A percentile compares a stretch with the other conserved stretches of the same genome.
Conservation (phyloP, 2,797 vertebrate species). For the Zalophus californianus region DNA sequence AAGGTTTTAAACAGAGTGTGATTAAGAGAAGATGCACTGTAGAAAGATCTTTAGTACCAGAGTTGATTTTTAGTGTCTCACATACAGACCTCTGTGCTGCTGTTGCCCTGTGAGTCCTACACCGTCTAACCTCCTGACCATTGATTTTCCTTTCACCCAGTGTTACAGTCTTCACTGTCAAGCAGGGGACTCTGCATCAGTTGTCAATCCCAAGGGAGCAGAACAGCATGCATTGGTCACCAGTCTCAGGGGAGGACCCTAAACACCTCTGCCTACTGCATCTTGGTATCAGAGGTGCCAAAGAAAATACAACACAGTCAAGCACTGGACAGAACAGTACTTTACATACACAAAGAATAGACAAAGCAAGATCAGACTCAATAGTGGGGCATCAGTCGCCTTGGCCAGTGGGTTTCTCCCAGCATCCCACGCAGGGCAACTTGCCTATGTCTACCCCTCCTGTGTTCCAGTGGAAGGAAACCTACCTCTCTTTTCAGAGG, state of each 20-base stretch:
- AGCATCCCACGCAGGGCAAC: neutral
- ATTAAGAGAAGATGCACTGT: neutral
- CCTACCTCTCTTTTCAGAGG: neutral
- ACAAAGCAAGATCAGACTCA: neutral
- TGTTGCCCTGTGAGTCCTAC: neutral
- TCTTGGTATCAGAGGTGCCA: neutral
- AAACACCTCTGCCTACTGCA: neutral
- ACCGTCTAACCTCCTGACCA: neutral
- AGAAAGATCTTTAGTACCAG: neutral
- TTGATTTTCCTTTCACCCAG: neutral
- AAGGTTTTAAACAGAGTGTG: neutral
- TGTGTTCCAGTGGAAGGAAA: neutral
- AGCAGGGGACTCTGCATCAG: neutral
- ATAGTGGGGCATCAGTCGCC: too few relatives aligned
- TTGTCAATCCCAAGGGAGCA: neutral
- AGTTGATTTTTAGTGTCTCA: neutral
- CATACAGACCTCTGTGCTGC: neutral
- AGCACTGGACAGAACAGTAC: neutral
- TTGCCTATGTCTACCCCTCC: neutral
- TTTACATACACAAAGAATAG: neutral
- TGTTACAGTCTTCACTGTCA: neutral
- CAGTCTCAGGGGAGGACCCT: neutral
- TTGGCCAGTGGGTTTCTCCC: neutral
- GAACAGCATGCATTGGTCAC: neutral
- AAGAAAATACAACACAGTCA: neutral